Evolutionary conservation across 1,140 invertebrate genomes (phyloP).

Genomic region (Holotrichia oblita): DNA sequence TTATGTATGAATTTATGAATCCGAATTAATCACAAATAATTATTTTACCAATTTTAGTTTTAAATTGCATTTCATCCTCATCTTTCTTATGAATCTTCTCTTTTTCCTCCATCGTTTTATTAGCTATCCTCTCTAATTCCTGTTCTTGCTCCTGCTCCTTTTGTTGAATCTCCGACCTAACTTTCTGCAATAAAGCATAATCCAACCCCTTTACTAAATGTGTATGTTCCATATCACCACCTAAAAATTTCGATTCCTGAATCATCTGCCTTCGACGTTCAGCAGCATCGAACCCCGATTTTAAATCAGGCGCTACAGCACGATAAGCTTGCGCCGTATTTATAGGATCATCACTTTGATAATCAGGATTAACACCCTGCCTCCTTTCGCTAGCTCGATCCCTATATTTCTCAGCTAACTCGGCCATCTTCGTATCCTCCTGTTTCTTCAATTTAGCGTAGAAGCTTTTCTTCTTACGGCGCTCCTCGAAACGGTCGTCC

Average conservation of each 20-base stretch:
- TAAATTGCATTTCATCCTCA: constrained; percentile 82
- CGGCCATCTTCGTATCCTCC: constrained; percentile 95
- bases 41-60: constrained; percentile 73
- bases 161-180: constrained; percentile 78
- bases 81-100: constrained; percentile 67
- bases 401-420: constrained; percentile 94
- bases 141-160: constrained; percentile 87
- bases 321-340: constrained; percentile 90
- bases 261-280: constrained; percentile 95
- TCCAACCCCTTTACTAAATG: constrained; percentile 99
- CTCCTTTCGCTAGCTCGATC: constrained; percentile 93
- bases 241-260: constrained; percentile 99
- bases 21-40: not conserved
- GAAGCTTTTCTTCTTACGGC: constrained; percentile 84
- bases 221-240: constrained; percentile 99
- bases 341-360: constrained; percentile 84
- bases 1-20: too few species aligned
- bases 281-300: constrained; percentile 94
- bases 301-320: constrained; percentile 94
- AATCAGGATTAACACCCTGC: constrained; percentile 86
- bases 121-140: constrained; percentile 78
- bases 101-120: constrained; percentile 67
- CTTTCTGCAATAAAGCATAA: constrained; percentile 98
- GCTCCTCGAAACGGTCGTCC: constrained; percentile 66
- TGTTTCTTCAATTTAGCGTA: constrained; percentile 96